A percentile compares a stretch with the other conserved stretches of the same genome.
Conservation (phyloP, 1,140 invertebrate genomes). For the Drosophila setifemur region DNA sequence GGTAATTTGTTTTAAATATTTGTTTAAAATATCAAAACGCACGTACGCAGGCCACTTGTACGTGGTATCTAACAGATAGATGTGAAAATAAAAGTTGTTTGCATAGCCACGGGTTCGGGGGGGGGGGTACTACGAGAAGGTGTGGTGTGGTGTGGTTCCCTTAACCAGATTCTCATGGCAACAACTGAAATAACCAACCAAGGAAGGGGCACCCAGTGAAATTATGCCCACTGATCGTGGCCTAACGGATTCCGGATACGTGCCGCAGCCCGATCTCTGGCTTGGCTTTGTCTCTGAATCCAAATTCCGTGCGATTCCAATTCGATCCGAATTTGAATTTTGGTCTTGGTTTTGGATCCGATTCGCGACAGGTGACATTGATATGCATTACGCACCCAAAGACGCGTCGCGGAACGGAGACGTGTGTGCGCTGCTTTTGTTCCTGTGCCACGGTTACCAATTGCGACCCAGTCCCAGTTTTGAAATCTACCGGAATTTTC, state of each 20-base stretch:
- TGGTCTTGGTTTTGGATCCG: slow-evolving; percentile 1
- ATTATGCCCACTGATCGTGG: slow-evolving; percentile 19
- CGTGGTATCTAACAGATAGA: slow-evolving; percentile 76
- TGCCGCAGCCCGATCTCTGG: slow-evolving; percentile 24
- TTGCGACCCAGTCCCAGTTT: slow-evolving; percentile 73
- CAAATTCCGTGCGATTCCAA: slow-evolving; percentile 17
- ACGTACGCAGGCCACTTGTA: slow-evolving; percentile 63
- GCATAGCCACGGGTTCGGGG: neutral
- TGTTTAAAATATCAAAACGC: slow-evolving; percentile 77
- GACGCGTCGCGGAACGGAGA: slow-evolving; percentile 21
- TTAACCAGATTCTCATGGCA: slow-evolving; percentile 55
- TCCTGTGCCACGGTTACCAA: slow-evolving; percentile 68
- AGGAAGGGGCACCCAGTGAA: slow-evolving; percentile 19
- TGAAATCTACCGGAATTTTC: slow-evolving; percentile 59
- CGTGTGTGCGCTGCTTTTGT: slow-evolving; percentile 56
- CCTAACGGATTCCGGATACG: slow-evolving; percentile 54
- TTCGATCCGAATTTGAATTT: slow-evolving; percentile 33
- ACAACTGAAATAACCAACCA: slow-evolving; percentile 6
- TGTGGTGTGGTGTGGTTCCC: slow-evolving; percentile 18
- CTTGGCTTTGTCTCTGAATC: neutral
- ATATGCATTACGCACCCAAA: slow-evolving; percentile 69
- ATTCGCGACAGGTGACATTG: slow-evolving; percentile 34
- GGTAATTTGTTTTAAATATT: slow-evolving; percentile 80
- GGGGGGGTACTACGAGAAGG: no score
- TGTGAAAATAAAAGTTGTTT: slow-evolving; percentile 79